Percentiles rank a stretch among this genome's conserved stretches.
These are phyloP conservation scores for Tholera decimalis DNA, from an alignment of 2,888 invertebrate species.

Conservation along the genomic window DNA sequence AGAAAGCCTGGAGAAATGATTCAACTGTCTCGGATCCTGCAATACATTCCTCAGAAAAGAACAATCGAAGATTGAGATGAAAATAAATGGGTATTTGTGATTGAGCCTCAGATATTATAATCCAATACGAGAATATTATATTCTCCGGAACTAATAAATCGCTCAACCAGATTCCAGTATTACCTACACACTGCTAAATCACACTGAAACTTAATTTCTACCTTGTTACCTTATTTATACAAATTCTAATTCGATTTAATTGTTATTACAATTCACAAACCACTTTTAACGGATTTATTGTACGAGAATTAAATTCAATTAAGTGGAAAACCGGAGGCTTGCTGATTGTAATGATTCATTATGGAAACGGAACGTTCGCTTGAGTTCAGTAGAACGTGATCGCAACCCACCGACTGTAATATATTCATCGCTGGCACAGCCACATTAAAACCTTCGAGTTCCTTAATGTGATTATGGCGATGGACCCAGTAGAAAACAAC, in stretches of 20 bases:
- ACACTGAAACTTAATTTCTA: slow-evolving; percentile 8
- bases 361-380: slow-evolving; percentile 81
- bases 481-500: background rate
- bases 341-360: slow-evolving; percentile 77
- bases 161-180: background rate
- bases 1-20: too few species aligned
- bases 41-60: too few species aligned
- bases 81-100: background rate
- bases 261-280: slow-evolving; percentile 34
- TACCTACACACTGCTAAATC: slow-evolving; percentile 5
- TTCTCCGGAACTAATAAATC: background rate
- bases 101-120: background rate
- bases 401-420: slow-evolving; percentile 64
- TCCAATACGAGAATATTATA: background rate
- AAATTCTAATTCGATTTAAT: slow-evolving; percentile 7
- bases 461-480: background rate
- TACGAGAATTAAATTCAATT: slow-evolving; percentile 73
- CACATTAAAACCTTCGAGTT: slow-evolving; percentile 34
- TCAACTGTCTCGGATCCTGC: too few species aligned
- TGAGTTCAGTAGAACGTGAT: slow-evolving; percentile 70
- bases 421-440: slow-evolving; percentile 27
- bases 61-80: too few species aligned
- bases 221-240: slow-evolving; percentile 1
- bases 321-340: slow-evolving; percentile 74
- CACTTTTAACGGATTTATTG: slow-evolving; percentile 57